Conservation (phyloP, 2,888 invertebrate genomes). For the Trichacis sp. region DNA sequence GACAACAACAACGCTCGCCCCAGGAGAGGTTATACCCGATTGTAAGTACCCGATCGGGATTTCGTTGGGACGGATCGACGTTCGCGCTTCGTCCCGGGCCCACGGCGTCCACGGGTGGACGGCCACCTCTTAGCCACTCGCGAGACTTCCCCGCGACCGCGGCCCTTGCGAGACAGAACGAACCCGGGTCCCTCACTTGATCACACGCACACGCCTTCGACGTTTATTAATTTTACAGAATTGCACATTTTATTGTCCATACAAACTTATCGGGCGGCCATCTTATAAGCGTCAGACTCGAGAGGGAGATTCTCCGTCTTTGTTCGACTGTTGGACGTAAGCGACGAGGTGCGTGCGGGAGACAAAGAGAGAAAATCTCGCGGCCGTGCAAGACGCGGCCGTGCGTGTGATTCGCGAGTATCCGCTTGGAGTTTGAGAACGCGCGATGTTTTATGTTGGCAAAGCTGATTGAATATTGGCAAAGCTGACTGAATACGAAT, state of each 20-base stretch:
- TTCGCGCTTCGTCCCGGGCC: slow-evolving; percentile 38
- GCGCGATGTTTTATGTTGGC: too few relatives aligned
- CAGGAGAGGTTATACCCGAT: slow-evolving; percentile 7
- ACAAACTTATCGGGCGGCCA: slow-evolving; percentile 69
- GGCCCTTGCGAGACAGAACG: slow-evolving; percentile 40
- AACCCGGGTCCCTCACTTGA: slow-evolving; percentile 44
- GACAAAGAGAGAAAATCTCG: too few relatives aligned
- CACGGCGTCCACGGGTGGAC: slow-evolving; percentile 58
- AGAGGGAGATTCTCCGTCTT: too few relatives aligned
- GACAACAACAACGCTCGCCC: too few relatives aligned
- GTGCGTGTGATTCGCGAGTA: too few relatives aligned
- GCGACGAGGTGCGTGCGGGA: too few relatives aligned
- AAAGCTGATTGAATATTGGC: too few relatives aligned
- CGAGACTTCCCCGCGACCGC: slow-evolving; percentile 54
- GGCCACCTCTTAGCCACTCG: slow-evolving; percentile 58
- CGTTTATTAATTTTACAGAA: slow-evolving; percentile 60
- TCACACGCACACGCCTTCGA: slow-evolving; percentile 51
- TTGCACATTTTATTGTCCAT: slow-evolving; percentile 62
- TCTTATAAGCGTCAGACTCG: too few relatives aligned
- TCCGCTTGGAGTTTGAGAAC: too few relatives aligned
- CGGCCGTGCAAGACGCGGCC: too few relatives aligned
- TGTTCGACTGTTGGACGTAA: too few relatives aligned
- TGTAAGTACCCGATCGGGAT: background rate
- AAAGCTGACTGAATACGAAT: too few relatives aligned
- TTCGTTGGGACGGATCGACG: slow-evolving; percentile 5